Evolutionary conservation across 1,140 invertebrate genomes (phyloP), one percentile per base, ranked within the genome.

Genomic region (Andrena cerasifolii): DNA sequence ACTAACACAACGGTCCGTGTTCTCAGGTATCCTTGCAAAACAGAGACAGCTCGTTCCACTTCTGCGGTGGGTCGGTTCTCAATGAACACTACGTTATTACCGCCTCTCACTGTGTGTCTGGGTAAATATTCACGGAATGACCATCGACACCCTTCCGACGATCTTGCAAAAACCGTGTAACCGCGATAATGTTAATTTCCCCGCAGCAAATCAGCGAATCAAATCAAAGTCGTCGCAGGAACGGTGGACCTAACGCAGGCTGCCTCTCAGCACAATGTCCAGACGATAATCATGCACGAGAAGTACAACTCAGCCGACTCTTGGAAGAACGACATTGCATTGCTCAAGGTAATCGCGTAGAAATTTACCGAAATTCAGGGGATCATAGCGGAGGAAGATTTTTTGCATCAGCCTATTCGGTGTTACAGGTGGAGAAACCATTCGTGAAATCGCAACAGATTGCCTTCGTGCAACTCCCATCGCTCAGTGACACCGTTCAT

Each of bases 61-160:
- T 89, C 74, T 95, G 94, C 78, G 93, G 94, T 8, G 93, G 91
- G 16, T 91, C 92, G 24, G 84, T 94, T 21, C 90, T 94, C 74
- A 94, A 89, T 67, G 65, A 86, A 70, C 74, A 86, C 72, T 93
- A 93, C 74, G 87, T 94, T 7, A 79, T 94, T 40, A 94, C 93
- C 0, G 93, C 93, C 3, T 93, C 93, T 61, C 93, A 94, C 73
- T 94, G 93, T 70, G 89, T 93, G n/a, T 0, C 3, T 0, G 49
- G 45, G 68, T 77, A 74, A 86, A 45, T 58, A 54, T 16, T n/a
- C 3, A 3, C 45, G 51, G 24, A 43, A 40, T 66, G 1, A 16
- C 14, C 0, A 18, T 0, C 3, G 0, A 3, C n/a, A 51, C 24
- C 0, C 14, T 61, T 21, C 0, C 16, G 1, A 14, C 6, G 33